A percentile compares a stretch with the other conserved stretches of the same genome.
Conservation (phyloP, 2,113 vertebrate genomes). For the Nothoprocta pentlandii region DNA sequence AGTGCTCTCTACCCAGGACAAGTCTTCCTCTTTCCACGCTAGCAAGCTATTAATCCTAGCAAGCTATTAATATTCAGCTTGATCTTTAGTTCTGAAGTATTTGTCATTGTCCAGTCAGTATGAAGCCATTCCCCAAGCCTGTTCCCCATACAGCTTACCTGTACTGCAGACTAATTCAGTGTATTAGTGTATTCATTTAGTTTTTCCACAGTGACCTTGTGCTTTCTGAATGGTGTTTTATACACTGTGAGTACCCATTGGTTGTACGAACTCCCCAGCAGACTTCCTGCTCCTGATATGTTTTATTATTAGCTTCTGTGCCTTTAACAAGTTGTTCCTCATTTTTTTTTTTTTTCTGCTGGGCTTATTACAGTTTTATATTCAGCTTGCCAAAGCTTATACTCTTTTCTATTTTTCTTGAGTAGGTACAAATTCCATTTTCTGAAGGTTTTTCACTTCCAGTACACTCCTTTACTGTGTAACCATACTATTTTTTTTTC, state of each 20-base stretch:
- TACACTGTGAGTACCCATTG: neutral
- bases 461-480: neutral
- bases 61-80: neutral
- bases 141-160: neutral
- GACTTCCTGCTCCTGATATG: neutral
- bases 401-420: neutral
- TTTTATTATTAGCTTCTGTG: neutral
- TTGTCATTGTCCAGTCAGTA: neutral
- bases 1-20: no score
- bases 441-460: neutral
- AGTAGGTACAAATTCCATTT: slow-evolving; percentile 1
- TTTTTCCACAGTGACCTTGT: neutral
- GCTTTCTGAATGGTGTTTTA: neutral
- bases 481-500: neutral
- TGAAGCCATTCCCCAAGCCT: neutral
- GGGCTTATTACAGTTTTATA: neutral
- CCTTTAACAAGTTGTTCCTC: neutral
- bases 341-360: neutral
- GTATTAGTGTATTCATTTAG: neutral
- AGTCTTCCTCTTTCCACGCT: no score
- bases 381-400: neutral
- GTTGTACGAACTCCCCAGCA: neutral
- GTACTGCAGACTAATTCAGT: neutral
- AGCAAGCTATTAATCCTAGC: neutral
- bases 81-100: neutral